Conservation (phyloP, 2,113 vertebrate genomes). For the Corvus moneduloides region DNA sequence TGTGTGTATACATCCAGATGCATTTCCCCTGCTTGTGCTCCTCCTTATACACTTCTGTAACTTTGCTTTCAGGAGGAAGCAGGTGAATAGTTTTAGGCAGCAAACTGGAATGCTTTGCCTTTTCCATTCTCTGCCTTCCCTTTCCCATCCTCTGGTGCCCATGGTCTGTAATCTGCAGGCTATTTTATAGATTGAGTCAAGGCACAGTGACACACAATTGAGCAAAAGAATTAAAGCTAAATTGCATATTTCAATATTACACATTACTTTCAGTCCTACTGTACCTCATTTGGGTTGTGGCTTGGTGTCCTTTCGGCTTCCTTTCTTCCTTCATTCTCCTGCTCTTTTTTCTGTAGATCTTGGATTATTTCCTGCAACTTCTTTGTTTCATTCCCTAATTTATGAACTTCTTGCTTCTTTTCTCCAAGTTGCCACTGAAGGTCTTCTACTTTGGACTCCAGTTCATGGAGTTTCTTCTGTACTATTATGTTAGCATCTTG, state of each 20-base stretch:
- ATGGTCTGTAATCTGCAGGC: neutral
- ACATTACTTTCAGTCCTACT: neutral
- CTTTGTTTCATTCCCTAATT: slow-evolving; percentile 80
- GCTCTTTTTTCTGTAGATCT: slow-evolving; percentile 68
- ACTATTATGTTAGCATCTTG: slow-evolving; percentile 79
- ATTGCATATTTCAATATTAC: neutral
- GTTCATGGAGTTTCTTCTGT: slow-evolving; percentile 74
- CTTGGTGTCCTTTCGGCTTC: slow-evolving; percentile 26
- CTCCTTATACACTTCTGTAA: neutral
- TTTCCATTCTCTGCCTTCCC: neutral
- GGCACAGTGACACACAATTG: neutral
- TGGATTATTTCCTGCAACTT: slow-evolving; percentile 78
- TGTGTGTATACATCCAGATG: neutral
- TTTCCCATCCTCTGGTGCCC: neutral
- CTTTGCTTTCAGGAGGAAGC: neutral
- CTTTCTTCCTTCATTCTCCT: slow-evolving; percentile 47
- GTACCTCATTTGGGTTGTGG: slow-evolving; percentile 72
- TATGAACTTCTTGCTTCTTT: slow-evolving; percentile 74
- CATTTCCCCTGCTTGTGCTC: neutral
- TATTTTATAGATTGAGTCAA: neutral
- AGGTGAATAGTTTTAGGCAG: neutral
- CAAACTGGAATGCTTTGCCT: neutral
- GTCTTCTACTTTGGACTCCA: slow-evolving; percentile 75
- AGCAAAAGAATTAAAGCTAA: neutral
- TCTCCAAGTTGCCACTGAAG: slow-evolving; percentile 80